phyloP scores from a whole-genome alignment of 2,888 invertebrate species.

The Clepsis dumicolana region DNA sequence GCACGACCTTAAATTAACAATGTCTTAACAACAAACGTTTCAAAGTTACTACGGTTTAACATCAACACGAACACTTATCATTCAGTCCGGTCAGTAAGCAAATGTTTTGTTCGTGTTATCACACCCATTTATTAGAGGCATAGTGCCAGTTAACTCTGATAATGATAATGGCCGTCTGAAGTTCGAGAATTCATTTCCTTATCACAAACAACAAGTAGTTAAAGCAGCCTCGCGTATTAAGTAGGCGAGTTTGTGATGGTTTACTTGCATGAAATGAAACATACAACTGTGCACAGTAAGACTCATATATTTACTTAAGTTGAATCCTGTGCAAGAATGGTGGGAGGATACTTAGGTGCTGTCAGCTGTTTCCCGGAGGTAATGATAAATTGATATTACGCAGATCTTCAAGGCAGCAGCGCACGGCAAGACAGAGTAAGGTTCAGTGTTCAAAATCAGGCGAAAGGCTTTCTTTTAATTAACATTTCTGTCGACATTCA shows the following conservation, averaged over 20 bases:
- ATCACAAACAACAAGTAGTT: not conserved
- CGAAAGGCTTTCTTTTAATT: not conserved
- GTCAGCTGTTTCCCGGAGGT: too few relatives aligned
- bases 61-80: conserved; percentile 1
- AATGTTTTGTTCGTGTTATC: not conserved
- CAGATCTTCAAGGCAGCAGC: too few relatives aligned
- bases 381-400: too few relatives aligned
- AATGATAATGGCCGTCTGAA: not conserved
- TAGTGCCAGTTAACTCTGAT: not conserved
- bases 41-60: too few relatives aligned
- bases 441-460: too few relatives aligned
- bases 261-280: too few relatives aligned
- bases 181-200: conserved; percentile 8
- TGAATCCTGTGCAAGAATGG: too few relatives aligned
- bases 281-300: too few relatives aligned
- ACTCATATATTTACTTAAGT: too few relatives aligned
- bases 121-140: conserved; percentile 1
- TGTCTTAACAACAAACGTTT: not conserved
- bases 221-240: not conserved
- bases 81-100: not conserved
- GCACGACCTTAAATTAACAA: not conserved
- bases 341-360: too few relatives aligned
- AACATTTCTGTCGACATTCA: not conserved
- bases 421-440: too few relatives aligned
- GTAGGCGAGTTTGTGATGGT: too few relatives aligned